A percentile compares a stretch with the other conserved stretches of the same genome.
phyloP scores from a whole-genome alignment of 2,113 vertebrate genomes.

The Etheostoma spectabile region DNA sequence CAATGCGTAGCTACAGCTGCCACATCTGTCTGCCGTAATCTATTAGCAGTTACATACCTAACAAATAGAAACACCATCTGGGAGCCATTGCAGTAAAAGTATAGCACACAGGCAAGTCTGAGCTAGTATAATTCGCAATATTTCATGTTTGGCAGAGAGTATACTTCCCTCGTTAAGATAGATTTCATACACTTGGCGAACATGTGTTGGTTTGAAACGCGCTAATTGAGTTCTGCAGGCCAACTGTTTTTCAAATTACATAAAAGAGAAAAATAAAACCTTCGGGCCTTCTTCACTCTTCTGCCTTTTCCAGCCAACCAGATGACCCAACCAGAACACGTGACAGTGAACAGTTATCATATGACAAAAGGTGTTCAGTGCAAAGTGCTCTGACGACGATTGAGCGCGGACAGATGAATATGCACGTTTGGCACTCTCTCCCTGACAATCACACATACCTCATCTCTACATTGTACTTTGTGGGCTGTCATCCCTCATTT shows the following conservation, averaged over 20 bases:
- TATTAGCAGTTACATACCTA: conserved; percentile 45
- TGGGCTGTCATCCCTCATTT: conserved; percentile 22
- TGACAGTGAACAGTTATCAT: background rate
- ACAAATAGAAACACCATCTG: conserved; percentile 59
- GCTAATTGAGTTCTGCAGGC: conserved; percentile 50
- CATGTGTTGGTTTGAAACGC: conserved; percentile 41
- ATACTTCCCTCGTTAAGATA: conserved; percentile 5
- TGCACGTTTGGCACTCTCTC: background rate
- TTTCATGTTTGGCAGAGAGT: conserved; percentile 23
- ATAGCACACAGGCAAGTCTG: conserved; percentile 29
- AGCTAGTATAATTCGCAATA: conserved; percentile 24
- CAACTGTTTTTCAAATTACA: conserved; percentile 34
- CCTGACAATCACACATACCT: conserved; percentile 9
- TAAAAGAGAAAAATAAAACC: conserved; percentile 27
- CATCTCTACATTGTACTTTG: conserved; percentile 2
- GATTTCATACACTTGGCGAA: conserved; percentile 39
- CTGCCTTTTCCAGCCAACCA: conserved; percentile 6
- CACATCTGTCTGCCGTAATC: conserved; percentile 47
- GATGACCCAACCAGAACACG: background rate
- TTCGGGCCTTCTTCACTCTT: conserved; percentile 29
- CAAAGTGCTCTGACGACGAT: background rate
- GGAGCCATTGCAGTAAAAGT: conserved; percentile 26
- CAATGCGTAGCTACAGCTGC: conserved; percentile 4
- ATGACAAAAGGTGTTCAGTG: background rate
- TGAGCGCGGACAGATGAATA: conserved; percentile 16